These are phyloP conservation scores for Rhimphoctona megacephalus DNA, from an alignment of 2,888 invertebrate genomes.

Conservation along the genomic window DNA sequence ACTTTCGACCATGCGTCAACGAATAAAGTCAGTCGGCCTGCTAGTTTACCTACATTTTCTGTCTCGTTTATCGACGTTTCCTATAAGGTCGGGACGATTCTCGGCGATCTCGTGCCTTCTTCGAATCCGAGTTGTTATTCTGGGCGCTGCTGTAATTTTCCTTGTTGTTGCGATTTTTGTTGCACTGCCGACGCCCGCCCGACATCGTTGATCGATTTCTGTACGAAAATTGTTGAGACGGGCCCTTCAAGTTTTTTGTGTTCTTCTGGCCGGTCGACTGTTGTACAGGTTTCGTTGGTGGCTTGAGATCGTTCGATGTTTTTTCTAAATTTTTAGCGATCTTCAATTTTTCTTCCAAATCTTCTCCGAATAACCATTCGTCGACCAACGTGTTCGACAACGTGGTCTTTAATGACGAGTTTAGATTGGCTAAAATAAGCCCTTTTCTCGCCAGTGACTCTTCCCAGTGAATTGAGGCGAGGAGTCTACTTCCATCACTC, in stretches of 20 bases:
- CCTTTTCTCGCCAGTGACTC: slow-evolving; percentile 39
- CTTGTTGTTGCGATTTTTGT: slow-evolving; percentile 14
- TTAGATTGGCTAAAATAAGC: slow-evolving; percentile 54
- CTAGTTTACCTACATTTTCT: slow-evolving; percentile 59
- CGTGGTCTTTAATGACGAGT: slow-evolving; percentile 48
- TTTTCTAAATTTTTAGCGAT: slow-evolving; percentile 46
- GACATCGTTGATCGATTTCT: neutral
- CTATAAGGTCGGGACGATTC: slow-evolving; percentile 1
- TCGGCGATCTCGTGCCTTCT: slow-evolving; percentile 26
- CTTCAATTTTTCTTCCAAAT: slow-evolving; percentile 53
- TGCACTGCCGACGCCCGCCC: slow-evolving; percentile 23
- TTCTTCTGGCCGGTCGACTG: neutral
- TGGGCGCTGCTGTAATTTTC: neutral
- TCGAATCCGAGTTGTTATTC: slow-evolving; percentile 12
- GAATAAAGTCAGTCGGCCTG: slow-evolving; percentile 56
- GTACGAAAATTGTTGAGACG: neutral
- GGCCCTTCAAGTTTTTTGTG: too few relatives aligned
- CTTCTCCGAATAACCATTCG: slow-evolving; percentile 53
- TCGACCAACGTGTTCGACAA: slow-evolving; percentile 45
- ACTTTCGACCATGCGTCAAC: slow-evolving; percentile 44
- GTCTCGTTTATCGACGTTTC: slow-evolving; percentile 35
- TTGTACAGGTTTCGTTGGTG: slow-evolving; percentile 9
- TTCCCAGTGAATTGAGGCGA: slow-evolving; percentile 53
- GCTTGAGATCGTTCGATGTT: slow-evolving; percentile 53
- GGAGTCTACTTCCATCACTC: slow-evolving; percentile 51